phyloP scores from a whole-genome alignment of 2,888 invertebrate species.

The Drosophila basisetae region DNA sequence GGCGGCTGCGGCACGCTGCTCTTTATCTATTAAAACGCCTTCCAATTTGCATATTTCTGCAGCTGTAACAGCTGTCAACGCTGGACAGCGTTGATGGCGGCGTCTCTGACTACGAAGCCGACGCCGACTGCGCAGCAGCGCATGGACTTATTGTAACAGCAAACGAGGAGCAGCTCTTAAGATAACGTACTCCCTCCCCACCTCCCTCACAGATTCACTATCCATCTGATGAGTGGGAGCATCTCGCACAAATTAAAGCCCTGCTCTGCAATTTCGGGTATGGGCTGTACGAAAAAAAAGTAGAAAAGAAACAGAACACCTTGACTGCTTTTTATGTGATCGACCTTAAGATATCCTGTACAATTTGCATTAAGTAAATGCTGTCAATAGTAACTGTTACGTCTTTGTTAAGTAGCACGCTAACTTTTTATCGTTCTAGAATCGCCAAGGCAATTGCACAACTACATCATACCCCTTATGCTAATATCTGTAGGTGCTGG shows the following conservation, averaged over 20 bases:
- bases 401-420: neutral
- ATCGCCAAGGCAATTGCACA: neutral
- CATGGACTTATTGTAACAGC: constrained; percentile 71
- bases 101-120: constrained; percentile 11
- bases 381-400: neutral
- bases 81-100: constrained; percentile 60
- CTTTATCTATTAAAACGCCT: constrained; percentile 81
- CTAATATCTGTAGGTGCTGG: neutral
- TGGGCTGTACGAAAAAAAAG: constrained; percentile 2
- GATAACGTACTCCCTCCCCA: constrained; percentile 67
- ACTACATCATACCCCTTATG: neutral
- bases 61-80: constrained; percentile 81
- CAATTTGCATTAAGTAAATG: neutral
- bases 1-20: constrained; percentile 68
- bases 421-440: neutral
- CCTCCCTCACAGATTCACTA: constrained; percentile 4
- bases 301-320: neutral
- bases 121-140: constrained; percentile 41
- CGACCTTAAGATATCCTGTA: constrained; percentile 6
- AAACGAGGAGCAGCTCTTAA: constrained; percentile 64
- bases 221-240: constrained; percentile 50
- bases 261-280: constrained; percentile 23
- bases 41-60: constrained; percentile 82
- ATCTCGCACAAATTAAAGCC: constrained; percentile 70
- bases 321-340: neutral